Evolutionary conservation across 2,113 vertebrate species (phyloP), one percentile per base, ranked within the genome.

Genomic region (Xyliphius kryptos): DNA sequence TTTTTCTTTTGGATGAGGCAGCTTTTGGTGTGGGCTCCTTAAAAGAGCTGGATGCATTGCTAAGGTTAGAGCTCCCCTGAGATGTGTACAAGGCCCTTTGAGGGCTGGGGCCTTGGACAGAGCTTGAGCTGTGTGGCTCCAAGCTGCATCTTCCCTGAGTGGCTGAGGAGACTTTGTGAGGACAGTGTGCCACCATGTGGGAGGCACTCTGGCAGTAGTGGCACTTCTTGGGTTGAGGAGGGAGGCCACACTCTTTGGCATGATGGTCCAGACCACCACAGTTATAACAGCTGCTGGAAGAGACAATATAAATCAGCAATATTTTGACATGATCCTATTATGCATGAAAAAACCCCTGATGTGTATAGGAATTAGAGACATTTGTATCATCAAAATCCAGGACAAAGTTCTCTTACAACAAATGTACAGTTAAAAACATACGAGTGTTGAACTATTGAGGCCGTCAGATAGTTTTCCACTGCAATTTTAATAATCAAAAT

Each of bases 141-240:
- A 6, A 88, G 82, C 71, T 91, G 82, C 84, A 82, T 81, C 75
- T 95, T 74, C 89, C 94, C 90, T 97, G 92, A 73, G 92, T 87
- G 68, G 83, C 85, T 1, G 81, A 80, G 59, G 91, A 90, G 61
- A 88, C 86, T 88, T 95, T 95, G 54, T 82, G 76, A 6, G 93
- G 92, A 77, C 95, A 99, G 56, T 88, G 92, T 75, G 94, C 94
- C 2, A 98, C 91, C 94, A 95, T 97, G 83, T 97, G 94, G 73
- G 86, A 85, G 50, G 95, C 89, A 82, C 94, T 98, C 82, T 97
- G 94, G 89, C 94, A 98, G 87, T 91, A 97, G 83, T 95, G 94
- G 85, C 93, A 97, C 80, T 92, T 95, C 83, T 97, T 99, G 63
- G 95, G 96, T 86, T 98, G 96, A 0, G 96, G 96, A 0, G 95